Evolutionary conservation across 2,888 invertebrate species (phyloP), one percentile per base, ranked within the genome.

Genomic region (Acleris holmiana): DNA sequence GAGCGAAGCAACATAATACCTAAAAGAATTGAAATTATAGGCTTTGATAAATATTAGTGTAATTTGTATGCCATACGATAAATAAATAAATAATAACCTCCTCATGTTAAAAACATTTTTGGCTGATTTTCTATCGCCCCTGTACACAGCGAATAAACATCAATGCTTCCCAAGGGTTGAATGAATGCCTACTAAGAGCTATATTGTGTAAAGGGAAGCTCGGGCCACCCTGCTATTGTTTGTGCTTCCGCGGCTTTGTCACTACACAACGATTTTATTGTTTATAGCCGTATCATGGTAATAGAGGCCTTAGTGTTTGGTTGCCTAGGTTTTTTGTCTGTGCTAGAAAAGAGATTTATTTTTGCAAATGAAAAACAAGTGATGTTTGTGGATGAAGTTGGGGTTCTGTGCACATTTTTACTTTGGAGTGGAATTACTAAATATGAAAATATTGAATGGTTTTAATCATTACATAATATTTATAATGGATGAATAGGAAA

Each of bases 131-230:
- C 17, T 21, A 10, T 55, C n/a, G 44, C 44, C 23, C n/a, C 1
- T 7, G 3, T 6, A 7, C 25, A 6, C 5, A 50, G 46, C 21
- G 18, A 23, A 50, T 46, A 50, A n/a, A 44, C 2, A 13, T 7
- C 10, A 41, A 48, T 29, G 29, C 51, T 19, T 53, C 57, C 48
- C 18, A 64, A 64, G 64, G 58, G 64, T 64, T 64, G 64, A 64
- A 58, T 64, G 64, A 71, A 69, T 68, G 68, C 72, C 63, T 61
- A 71, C 71, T 70, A 72, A 73, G 71, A 76, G 75, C 70, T 73
- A 74, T 72, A 71, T 72, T 73, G 74, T 74, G 74, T 73, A 72
- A 73, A 77, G 76, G 76, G 74, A 77, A 67, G 73, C 73, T 76
- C 72, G 75, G 73, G 73, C 73, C 76, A 10, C 10, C 35, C 74